A percentile compares a stretch with the other conserved stretches of the same genome.
Conservation (phyloP, 2,888 invertebrate species). For the Belgica antarctica region DNA sequence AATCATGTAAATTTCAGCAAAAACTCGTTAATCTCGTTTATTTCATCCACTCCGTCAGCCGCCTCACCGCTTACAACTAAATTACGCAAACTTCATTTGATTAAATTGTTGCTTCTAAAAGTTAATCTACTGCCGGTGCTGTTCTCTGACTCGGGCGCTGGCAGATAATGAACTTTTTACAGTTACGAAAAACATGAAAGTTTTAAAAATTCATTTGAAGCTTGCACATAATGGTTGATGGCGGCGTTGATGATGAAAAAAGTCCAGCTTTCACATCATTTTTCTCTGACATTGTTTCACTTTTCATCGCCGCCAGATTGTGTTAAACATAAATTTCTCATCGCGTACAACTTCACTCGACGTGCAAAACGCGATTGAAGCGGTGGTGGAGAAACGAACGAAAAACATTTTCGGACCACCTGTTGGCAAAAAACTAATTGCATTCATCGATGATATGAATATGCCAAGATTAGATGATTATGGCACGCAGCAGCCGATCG, state of each 20-base stretch:
- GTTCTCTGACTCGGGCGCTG: too few species aligned
- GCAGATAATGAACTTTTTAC: slow-evolving; percentile 22
- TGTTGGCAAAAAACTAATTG: slow-evolving; percentile 80
- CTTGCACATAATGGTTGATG: slow-evolving; percentile 18
- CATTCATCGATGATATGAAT: slow-evolving; percentile 93
- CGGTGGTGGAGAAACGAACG: slow-evolving; percentile 83
- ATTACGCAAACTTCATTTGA: slow-evolving; percentile 11
- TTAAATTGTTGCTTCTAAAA: too few species aligned
- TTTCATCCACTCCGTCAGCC: slow-evolving; percentile 1
- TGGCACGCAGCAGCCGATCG: slow-evolving; percentile 92
- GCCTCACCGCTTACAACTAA: slow-evolving; percentile 16
- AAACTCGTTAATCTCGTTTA: too few species aligned
- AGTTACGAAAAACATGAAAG: neutral
- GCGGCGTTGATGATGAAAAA: neutral
- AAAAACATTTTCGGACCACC: slow-evolving; percentile 89
- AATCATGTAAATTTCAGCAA: slow-evolving; percentile 63
- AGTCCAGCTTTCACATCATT: neutral
- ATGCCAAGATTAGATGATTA: slow-evolving; percentile 81
- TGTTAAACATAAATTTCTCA: slow-evolving; percentile 86
- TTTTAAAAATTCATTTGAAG: slow-evolving; percentile 12
- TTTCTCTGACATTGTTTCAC: neutral
- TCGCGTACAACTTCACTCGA: slow-evolving; percentile 88
- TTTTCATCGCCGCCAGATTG: slow-evolving; percentile 57
- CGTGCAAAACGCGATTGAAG: slow-evolving; percentile 83
- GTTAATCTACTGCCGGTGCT: too few species aligned